Conservation (phyloP, 1,140 invertebrate genomes). For the Papilio polytes region DNA sequence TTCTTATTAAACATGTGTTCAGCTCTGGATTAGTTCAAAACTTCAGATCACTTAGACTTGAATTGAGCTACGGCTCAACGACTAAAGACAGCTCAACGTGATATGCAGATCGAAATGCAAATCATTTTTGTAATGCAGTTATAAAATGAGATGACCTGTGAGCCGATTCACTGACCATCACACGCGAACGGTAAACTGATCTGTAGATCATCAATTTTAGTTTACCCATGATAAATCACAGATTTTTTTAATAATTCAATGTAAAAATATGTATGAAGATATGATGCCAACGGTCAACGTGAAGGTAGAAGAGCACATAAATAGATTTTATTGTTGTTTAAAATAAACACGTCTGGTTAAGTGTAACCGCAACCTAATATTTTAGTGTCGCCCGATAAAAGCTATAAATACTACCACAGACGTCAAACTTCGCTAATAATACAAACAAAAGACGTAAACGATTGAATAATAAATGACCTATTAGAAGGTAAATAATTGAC, state of each 20-base stretch:
- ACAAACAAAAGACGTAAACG: background rate
- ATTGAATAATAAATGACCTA: background rate
- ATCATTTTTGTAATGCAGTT: too few relatives aligned
- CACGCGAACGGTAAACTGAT: too few relatives aligned
- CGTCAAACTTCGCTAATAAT: conserved; percentile 21
- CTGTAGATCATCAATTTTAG: too few relatives aligned
- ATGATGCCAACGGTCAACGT: background rate
- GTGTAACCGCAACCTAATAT: background rate
- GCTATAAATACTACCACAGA: conserved; percentile 9
- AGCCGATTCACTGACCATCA: too few relatives aligned
- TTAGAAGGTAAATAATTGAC: background rate
- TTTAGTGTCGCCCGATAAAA: background rate
- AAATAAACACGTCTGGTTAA: background rate
- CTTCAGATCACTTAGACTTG: too few relatives aligned
- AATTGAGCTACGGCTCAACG: too few relatives aligned
- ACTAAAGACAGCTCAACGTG: too few relatives aligned
- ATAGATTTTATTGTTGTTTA: conserved; percentile 1
- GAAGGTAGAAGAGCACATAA: background rate
- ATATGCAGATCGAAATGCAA: too few relatives aligned
- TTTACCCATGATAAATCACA: too few relatives aligned
- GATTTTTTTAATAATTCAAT: background rate
- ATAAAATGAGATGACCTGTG: too few relatives aligned
- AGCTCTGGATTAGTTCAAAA: too few relatives aligned
- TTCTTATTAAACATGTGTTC: too few relatives aligned
- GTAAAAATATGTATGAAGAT: background rate